Evolutionary conservation across 2,888 invertebrate genomes (phyloP).

Genomic region (Drosophila conformis): DNA sequence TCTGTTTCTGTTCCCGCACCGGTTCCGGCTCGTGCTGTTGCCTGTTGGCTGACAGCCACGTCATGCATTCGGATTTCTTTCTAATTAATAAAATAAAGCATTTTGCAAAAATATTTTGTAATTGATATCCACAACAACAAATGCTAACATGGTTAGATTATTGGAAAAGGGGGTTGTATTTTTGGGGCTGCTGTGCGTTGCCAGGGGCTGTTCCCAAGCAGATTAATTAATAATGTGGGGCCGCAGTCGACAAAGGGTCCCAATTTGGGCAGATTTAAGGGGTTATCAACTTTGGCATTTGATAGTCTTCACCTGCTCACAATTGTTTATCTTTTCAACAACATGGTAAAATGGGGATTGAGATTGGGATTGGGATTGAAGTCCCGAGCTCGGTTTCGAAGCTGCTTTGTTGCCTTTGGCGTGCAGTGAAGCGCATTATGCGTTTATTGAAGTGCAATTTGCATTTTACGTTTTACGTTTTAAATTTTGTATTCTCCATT

Average conservation of each 20-base stretch:
- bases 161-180: slow-evolving; percentile 10
- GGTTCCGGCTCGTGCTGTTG: not conserved
- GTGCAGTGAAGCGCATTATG: slow-evolving; percentile 67
- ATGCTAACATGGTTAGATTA: slow-evolving; percentile 19
- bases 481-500: slow-evolving; percentile 34
- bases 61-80: slow-evolving; percentile 48
- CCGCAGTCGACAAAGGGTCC: slow-evolving; percentile 18
- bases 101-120: slow-evolving; percentile 47
- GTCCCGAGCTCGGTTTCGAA: slow-evolving; percentile 8
- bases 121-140: slow-evolving; percentile 58
- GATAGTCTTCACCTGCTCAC: slow-evolving; percentile 40
- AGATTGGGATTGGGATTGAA: slow-evolving; percentile 5
- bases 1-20: slow-evolving; percentile 5
- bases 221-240: slow-evolving; percentile 53
- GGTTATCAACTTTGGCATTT: slow-evolving; percentile 42
- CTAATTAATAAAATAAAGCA: slow-evolving; percentile 70
- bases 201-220: slow-evolving; percentile 55
- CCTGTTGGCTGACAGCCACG: slow-evolving; percentile 21
- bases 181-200: slow-evolving; percentile 52
- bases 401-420: slow-evolving; percentile 63
- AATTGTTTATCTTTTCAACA: slow-evolving; percentile 41
- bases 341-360: slow-evolving; percentile 3
- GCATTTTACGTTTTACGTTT: slow-evolving; percentile 45
- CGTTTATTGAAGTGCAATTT: slow-evolving; percentile 70
- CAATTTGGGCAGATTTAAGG: slow-evolving; percentile 36